Conservation (phyloP, 2,113 vertebrate genomes). For the Coptodon rendalli region DNA sequence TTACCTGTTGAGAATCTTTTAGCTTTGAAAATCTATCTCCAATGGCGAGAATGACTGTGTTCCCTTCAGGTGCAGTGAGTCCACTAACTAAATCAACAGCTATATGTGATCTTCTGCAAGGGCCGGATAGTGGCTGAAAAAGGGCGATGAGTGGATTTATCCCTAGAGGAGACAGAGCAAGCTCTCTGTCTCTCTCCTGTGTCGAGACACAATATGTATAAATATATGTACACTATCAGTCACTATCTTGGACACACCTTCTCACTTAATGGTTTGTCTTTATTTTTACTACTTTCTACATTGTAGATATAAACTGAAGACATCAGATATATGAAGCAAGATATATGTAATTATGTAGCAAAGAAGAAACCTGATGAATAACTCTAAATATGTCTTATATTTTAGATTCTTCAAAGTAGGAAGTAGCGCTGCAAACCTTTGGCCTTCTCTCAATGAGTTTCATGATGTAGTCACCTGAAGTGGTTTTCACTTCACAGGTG, state of each 20-base stretch:
- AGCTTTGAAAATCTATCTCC: not conserved
- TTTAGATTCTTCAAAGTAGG: not conserved
- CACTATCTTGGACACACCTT: not conserved
- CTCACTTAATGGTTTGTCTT: not conserved
- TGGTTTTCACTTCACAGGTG: not conserved
- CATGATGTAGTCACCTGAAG: not conserved
- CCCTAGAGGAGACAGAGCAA: not conserved
- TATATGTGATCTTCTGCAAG: not conserved
- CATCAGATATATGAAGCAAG: not conserved
- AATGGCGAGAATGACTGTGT: not conserved
- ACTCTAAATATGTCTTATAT: not conserved
- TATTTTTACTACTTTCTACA: not conserved
- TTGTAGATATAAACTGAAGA: not conserved
- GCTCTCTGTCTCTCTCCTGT: not conserved
- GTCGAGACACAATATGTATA: not conserved
- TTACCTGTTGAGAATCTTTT: not conserved
- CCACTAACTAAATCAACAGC: not conserved
- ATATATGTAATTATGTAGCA: not conserved
- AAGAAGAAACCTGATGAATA: not conserved
- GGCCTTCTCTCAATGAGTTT: not conserved
- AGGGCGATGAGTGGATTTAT: not conserved
- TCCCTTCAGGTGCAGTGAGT: not conserved
- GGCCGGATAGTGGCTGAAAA: not conserved
- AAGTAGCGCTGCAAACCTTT: not conserved
- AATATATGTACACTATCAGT: not conserved